Conservation (phyloP, 2,888 invertebrate genomes). For the Callyntrura sp. region DNA sequence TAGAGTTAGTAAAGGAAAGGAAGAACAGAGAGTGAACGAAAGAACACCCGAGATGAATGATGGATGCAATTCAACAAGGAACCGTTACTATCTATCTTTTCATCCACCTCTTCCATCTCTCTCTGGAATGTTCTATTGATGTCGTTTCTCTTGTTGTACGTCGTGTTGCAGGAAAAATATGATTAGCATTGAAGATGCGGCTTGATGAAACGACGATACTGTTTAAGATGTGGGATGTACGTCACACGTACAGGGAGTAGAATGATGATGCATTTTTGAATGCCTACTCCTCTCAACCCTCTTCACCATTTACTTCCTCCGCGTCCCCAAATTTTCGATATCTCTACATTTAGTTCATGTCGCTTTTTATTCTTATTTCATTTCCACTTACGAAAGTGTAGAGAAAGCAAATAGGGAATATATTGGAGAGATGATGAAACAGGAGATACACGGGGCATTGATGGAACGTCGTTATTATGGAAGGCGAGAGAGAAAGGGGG, state of each 20-base stretch:
- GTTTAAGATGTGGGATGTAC: too few relatives aligned
- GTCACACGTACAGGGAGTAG: too few relatives aligned
- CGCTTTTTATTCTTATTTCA: constrained; percentile 67
- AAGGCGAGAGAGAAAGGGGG: constrained; percentile 67
- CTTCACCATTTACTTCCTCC: constrained; percentile 51
- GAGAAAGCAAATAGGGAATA: background rate
- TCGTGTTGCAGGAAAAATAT: constrained; percentile 7
- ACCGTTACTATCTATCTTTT: background rate
- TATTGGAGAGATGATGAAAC: background rate
- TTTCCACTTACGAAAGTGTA: too few relatives aligned
- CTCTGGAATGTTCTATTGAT: constrained; percentile 14
- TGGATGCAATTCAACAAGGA: constrained; percentile 14
- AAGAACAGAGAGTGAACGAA: too few relatives aligned
- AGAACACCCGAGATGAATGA: constrained; percentile 17
- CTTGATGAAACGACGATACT: background rate
- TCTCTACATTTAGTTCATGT: constrained; percentile 74
- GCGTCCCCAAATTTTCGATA: constrained; percentile 58
- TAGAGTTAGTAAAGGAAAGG: too few relatives aligned
- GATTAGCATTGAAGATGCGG: constrained; percentile 34
- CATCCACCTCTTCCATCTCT: constrained; percentile 3
- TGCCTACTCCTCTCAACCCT: constrained; percentile 8
- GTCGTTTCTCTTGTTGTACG: constrained; percentile 13
- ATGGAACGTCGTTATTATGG: too few relatives aligned
- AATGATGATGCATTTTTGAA: constrained; percentile 35
- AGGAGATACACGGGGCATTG: background rate